Base-by-base conservation (phyloP, 2,888 invertebrate species). In the Candidula unifasciata region DNA sequence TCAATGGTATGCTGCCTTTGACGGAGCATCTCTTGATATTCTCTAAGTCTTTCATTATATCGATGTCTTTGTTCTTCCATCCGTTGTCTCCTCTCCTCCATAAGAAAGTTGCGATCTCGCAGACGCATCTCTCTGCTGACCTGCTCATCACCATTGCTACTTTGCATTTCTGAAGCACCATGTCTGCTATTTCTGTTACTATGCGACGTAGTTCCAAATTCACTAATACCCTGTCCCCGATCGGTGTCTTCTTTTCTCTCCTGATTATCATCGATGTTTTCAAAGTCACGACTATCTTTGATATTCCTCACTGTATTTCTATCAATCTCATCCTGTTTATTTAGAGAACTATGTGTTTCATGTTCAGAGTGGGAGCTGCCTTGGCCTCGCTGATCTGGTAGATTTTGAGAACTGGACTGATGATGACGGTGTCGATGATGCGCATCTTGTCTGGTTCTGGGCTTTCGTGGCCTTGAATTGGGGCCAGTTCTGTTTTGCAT, bases 11-110 rank as follows among this genome's bases (percentile, higher is more conserved):
- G 30, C 37, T 69, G 60, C 30, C 79, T 79, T 64, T 73, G 71
- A 27, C 66, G 57, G 6, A 79, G 24, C 35, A 10, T 79, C 54
- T 84, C 79, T 8, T 73, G 54, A 60, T 84, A 79, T 33, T 84
- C 83, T 24, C 83, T 18, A 52, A 84, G 69, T 37, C 73, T 44
- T 73, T 80, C 44, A 27, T 84, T 73, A 64, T 84, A 84, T 0
- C 33, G 77, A 18, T 18, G n/a, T 33, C 57, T 52, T 60, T 83
- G 77, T n/a, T 76, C 82, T 24, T 82, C 76, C 66, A 76, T 68
- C 6, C 68, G 66, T 13, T 74, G 37, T 16, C 64, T 69, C 60
- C 81, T 82, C 13, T 64, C 73, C 30, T 82, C 81, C 21, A 73
- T 33, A n/a, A 79, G 27, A 30, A 33, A 13, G 5, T 79, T 27